Base-by-base conservation (phyloP, 2,113 vertebrate species). In the Columbina picui region DNA sequence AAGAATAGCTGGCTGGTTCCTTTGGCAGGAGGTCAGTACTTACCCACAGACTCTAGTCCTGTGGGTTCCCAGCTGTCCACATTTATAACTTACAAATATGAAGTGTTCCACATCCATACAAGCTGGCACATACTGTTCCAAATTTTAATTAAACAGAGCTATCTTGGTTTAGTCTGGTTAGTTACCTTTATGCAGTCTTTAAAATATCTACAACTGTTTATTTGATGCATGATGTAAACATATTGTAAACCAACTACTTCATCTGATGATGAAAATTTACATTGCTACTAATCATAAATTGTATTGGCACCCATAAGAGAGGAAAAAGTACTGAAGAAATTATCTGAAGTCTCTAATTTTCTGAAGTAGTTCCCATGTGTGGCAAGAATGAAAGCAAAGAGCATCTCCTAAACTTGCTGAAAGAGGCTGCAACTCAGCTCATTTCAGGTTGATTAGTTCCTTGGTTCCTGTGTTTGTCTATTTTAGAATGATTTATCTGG, bases 401-500 rank as follows among this genome's bases (percentile, higher is more conserved):
- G 16, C 41, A 38, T 27, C 26, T 76, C 77, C 63, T 59, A 67
- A 93, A 93, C 59, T 84, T 95, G 75, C 75, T 60, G 60, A 63
- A 84, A 80, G 64, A 55, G 45, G 18, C 26, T 86, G n/a, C 73
- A 92, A 77, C 52, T 88, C 63, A 47, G 22, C 75, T 90, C 73
- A 78, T 92, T 93, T 85, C 68, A 75, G 26, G 74, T 63, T 94
- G 87, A 94, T 94, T 94, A 92, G 92, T 93, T 96, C 84, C 60
- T 95, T 2, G 0, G 63, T 86, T 86, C 59, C 75, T 30, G 17
- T 93, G 82, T 86, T 96, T 93, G 85, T 78, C 82, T 94, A 71
- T 93, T 97, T 96, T 96, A 81, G 43, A 81, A 93, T 95, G 63
- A 95, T 93, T 93, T 88, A 90, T 95, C 93, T 90, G 76, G 45